Evolutionary conservation across 2,888 invertebrate species (phyloP).

Genomic region (Campoplex nolae): DNA sequence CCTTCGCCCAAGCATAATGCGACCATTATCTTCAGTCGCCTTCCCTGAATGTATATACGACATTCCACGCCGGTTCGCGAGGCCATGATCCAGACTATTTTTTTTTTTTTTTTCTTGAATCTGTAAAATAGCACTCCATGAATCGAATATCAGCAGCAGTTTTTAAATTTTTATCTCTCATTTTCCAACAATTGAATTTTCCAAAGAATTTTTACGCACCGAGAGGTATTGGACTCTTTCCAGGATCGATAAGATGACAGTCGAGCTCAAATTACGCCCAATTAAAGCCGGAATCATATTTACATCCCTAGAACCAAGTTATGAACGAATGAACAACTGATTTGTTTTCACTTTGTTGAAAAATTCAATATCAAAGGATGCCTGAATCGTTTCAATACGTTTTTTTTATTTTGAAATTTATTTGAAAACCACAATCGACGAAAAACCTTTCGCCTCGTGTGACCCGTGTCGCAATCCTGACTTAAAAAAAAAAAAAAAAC

Average conservation of each 20-base stretch:
- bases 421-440: constrained; percentile 23
- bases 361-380: neutral
- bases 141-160: neutral
- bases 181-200: neutral
- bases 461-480: constrained; percentile 9
- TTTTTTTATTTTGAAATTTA: neutral
- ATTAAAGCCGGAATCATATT: neutral
- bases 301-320: neutral
- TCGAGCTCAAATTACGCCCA: neutral
- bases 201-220: neutral
- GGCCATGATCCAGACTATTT: no score
- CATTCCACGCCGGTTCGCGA: no score
- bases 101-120: no score
- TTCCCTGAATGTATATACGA: constrained; percentile 69
- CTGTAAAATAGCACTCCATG: no score
- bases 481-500: constrained; percentile 44
- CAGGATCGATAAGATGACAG: neutral
- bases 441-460: constrained; percentile 21
- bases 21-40: constrained; percentile 79
- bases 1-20: constrained; percentile 76
- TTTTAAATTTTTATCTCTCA: constrained; percentile 23
- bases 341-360: neutral
- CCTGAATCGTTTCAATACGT: neutral
- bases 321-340: neutral
- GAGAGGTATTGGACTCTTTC: neutral